Percentiles rank a stretch among this genome's conserved stretches.
phyloP scores from a whole-genome alignment of 1,140 invertebrate species.

The Oreohelix idahoensis region DNA sequence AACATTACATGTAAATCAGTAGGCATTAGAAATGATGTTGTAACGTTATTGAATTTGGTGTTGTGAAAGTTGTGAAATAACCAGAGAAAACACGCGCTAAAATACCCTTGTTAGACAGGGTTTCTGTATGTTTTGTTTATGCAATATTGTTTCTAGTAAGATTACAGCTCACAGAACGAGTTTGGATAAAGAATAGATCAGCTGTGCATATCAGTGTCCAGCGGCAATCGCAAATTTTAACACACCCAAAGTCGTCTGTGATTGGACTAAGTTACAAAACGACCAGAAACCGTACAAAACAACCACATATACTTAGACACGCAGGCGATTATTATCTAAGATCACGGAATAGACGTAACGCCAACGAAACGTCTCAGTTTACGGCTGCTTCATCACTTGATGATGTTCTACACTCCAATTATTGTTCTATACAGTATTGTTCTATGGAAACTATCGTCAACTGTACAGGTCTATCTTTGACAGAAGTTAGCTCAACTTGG shows the following conservation, averaged over 20 bases:
- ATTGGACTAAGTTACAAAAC: not conserved
- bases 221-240: not conserved
- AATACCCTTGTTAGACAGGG: too few species aligned
- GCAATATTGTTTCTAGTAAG: too few species aligned
- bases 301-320: not conserved
- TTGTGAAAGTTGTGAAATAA: too few species aligned
- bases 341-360: not conserved
- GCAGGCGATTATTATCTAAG: not conserved
- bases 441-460: not conserved
- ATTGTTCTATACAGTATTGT: not conserved
- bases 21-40: too few species aligned
- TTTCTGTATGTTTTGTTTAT: too few species aligned
- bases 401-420: not conserved
- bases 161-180: too few species aligned
- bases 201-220: not conserved
- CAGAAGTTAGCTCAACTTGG: not conserved
- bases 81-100: too few species aligned
- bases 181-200: too few species aligned
- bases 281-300: not conserved
- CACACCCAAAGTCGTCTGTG: not conserved
- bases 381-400: not conserved
- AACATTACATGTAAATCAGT: too few species aligned
- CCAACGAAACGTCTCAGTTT: not conserved
- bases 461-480: not conserved
- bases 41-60: too few species aligned